Conservation (phyloP, 2,113 vertebrate genomes). For the Cichladusa arquata region DNA sequence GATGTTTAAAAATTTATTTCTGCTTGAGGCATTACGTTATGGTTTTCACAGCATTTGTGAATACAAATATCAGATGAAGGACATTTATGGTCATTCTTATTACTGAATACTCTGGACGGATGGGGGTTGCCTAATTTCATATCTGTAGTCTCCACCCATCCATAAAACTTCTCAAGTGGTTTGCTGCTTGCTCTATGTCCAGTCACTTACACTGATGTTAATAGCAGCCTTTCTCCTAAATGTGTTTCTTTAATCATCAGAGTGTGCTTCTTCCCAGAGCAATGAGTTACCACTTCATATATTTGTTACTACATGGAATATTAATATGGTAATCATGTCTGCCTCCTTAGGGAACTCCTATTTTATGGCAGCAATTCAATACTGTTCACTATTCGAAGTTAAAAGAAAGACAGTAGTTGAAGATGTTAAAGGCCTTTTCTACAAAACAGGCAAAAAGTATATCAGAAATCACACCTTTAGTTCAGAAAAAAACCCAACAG, state of each 20-base stretch:
- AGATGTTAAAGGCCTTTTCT: not conserved
- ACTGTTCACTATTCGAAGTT: not conserved
- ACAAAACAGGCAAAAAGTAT: not conserved
- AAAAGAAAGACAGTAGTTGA: not conserved
- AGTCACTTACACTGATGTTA: not conserved
- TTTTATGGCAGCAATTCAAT: constrained; percentile 47
- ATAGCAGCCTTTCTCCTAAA: not conserved
- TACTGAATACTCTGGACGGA: not conserved
- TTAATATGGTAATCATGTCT: constrained; percentile 57
- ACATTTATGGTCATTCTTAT: constrained; percentile 4
- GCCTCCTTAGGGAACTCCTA: constrained; percentile 26
- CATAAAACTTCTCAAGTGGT: not conserved
- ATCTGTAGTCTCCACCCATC: not conserved
- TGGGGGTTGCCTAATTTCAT: not conserved
- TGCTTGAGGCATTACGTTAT: not conserved
- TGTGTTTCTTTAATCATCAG: constrained; percentile 8
- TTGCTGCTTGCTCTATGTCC: not conserved
- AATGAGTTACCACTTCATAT: constrained; percentile 26
- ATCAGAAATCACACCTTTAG: not conserved
- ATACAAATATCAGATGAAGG: constrained; percentile 39
- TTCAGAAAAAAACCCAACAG: not conserved
- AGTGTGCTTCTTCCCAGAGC: constrained; percentile 21
- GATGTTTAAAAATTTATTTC: not conserved
- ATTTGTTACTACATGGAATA: constrained; percentile 49
- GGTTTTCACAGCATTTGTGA: not conserved